A percentile compares a stretch with the other conserved stretches of the same genome.
Evolutionary conservation across 2,797 vertebrate species (phyloP).

Genomic region (Sardinella longiceps): DNA sequence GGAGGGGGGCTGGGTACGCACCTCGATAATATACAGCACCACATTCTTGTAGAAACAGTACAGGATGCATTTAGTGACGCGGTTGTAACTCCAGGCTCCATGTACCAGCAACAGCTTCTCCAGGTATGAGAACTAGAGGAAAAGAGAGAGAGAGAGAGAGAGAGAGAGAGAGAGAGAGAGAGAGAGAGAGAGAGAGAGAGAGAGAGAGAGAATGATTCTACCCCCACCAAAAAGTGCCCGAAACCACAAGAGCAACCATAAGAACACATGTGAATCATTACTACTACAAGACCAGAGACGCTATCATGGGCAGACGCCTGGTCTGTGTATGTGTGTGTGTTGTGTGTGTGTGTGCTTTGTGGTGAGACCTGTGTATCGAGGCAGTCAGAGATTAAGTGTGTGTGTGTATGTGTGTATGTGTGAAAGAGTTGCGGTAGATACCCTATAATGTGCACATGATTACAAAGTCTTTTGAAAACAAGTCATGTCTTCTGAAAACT

Average conservation of each 20-base stretch:
- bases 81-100: constrained; percentile 97
- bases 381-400: neutral
- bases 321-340: constrained; percentile 26
- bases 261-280: constrained; percentile 60
- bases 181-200: constrained; percentile 18
- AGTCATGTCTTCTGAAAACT: neutral
- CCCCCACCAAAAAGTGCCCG: neutral
- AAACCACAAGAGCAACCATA: constrained; percentile 29
- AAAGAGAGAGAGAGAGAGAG: neutral
- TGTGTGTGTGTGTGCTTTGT: constrained; percentile 28
- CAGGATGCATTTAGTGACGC: constrained; percentile 97
- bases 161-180: constrained; percentile 29
- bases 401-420: constrained; percentile 26
- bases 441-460: neutral
- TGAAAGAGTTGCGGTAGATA: constrained; percentile 18
- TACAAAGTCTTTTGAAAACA: neutral
- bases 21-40: constrained; percentile 99
- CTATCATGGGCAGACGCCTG: constrained; percentile 1
- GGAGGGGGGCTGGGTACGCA: constrained; percentile 55
- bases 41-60: constrained; percentile 99
- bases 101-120: constrained; percentile 96
- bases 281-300: constrained; percentile 12
- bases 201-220: constrained; percentile 43
- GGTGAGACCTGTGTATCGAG: neutral
- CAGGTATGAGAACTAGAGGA: constrained; percentile 87